Conservation (phyloP, 2,888 invertebrate genomes). For the Pediacus dermestoides region DNA sequence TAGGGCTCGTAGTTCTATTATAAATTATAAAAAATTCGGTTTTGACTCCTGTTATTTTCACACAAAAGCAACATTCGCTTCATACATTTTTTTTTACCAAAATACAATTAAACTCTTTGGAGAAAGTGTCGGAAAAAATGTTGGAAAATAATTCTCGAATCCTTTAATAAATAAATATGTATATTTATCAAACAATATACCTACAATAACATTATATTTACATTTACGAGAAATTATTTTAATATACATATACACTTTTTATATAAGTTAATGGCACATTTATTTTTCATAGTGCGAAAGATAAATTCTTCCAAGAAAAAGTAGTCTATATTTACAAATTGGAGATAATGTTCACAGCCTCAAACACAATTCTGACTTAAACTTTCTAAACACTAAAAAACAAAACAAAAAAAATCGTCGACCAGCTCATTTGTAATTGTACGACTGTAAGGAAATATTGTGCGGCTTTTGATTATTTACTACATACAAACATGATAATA, state of each 20-base stretch:
- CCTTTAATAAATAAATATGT: conserved; percentile 44
- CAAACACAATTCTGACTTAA: conserved; percentile 36
- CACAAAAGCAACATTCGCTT: no score
- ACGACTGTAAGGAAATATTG: background rate
- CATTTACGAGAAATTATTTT: conserved; percentile 33
- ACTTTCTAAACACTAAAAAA: conserved; percentile 21
- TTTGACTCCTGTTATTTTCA: no score
- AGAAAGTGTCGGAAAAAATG: no score
- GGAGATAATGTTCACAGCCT: conserved; percentile 44
- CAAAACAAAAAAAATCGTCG: conserved; percentile 17
- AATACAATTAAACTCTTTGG: no score
- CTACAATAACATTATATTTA: conserved; percentile 37
- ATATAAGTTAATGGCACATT: conserved; percentile 43
- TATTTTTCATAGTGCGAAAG: conserved; percentile 34
- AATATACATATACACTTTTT: conserved; percentile 32
- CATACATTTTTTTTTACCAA: no score
- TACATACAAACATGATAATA: conserved; percentile 1
- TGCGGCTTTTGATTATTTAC: conserved; percentile 5
- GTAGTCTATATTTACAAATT: conserved; percentile 30
- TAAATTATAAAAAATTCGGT: no score
- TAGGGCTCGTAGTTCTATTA: no score
- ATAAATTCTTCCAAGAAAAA: conserved; percentile 31
- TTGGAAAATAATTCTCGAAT: no score
- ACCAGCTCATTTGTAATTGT: conserved; percentile 10
- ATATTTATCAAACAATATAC: conserved; percentile 41